These are phyloP conservation scores for Caenorhabditis macrosperma DNA, from an alignment of 2,888 invertebrate species.

Conservation along the genomic window DNA sequence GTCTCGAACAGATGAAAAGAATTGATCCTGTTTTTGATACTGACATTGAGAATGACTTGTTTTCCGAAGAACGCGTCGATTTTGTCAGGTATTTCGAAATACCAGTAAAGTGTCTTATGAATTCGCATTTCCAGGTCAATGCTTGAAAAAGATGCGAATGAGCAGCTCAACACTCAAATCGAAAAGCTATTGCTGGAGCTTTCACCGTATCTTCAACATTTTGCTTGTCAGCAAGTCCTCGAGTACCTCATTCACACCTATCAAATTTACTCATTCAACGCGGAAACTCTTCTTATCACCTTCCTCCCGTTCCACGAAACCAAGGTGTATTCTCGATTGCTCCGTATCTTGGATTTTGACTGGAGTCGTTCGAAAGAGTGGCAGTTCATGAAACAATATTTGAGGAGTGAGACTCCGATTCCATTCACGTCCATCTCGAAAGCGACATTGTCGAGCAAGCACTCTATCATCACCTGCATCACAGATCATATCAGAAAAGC, in stretches of 20 bases:
- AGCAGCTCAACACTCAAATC: conserved; percentile 87
- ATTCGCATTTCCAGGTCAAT: conserved; percentile 37
- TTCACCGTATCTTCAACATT: conserved; percentile 91
- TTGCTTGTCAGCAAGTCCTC: conserved; percentile 90
- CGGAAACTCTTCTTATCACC: conserved; percentile 87
- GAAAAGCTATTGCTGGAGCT: conserved; percentile 87
- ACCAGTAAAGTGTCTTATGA: background rate
- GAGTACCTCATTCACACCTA: conserved; percentile 93
- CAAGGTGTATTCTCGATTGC: conserved; percentile 88
- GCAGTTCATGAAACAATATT: conserved; percentile 80
- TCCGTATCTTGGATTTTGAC: conserved; percentile 86
- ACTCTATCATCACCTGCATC: conserved; percentile 63
- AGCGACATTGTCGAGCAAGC: conserved; percentile 59
- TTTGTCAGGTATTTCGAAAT: conserved; percentile 82
- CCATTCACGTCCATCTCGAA: conserved; percentile 70
- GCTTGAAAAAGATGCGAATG: conserved; percentile 84
- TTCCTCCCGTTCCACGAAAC: conserved; percentile 95
- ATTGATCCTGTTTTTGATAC: conserved; percentile 87
- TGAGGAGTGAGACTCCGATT: conserved; percentile 67
- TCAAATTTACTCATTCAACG: conserved; percentile 89
- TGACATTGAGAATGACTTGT: conserved; percentile 86
- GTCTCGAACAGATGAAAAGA: conserved; percentile 88
- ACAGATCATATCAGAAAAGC: conserved; percentile 63
- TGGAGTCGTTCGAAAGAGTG: conserved; percentile 80
- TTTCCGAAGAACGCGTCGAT: conserved; percentile 86